Percentiles rank a stretch among this genome's conserved stretches.
phyloP scores from a whole-genome alignment of 2,797 vertebrate species.

The Spondyliosoma cantharus region DNA sequence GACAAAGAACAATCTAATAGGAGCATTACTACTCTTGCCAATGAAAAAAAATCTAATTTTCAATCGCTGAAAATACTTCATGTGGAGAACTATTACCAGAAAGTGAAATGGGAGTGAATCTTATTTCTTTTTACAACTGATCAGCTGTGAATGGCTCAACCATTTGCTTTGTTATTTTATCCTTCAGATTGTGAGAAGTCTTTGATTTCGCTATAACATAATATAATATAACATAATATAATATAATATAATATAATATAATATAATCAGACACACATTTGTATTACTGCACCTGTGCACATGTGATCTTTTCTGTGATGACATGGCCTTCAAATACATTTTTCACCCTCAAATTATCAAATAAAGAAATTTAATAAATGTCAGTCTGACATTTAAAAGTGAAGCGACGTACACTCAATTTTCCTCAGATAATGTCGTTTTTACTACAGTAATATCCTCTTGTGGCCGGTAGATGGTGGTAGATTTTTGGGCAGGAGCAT shows the following conservation, averaged over 20 bases:
- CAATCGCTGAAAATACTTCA: background rate
- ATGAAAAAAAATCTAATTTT: background rate
- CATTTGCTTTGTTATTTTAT: background rate
- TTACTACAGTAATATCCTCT: fast-evolving
- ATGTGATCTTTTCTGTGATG: background rate
- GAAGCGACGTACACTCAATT: background rate
- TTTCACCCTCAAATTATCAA: background rate
- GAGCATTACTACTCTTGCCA: too few species aligned
- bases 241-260: too few species aligned
- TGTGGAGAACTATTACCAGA: background rate
- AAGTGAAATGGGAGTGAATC: background rate
- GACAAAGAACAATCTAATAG: background rate
- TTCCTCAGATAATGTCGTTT: background rate
- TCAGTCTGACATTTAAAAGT: background rate
- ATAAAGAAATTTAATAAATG: background rate
- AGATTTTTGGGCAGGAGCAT: background rate
- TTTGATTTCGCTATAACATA: conserved; percentile 1
- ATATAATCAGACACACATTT: background rate
- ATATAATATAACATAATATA: too few species aligned
- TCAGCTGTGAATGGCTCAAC: background rate
- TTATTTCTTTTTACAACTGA: background rate
- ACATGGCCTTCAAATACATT: background rate
- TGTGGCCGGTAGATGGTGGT: conserved; percentile 46
- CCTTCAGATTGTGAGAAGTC: background rate
- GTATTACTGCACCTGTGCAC: background rate